Base-by-base conservation (phyloP, 2,113 vertebrate species). In the Ellobius talpinus region DNA sequence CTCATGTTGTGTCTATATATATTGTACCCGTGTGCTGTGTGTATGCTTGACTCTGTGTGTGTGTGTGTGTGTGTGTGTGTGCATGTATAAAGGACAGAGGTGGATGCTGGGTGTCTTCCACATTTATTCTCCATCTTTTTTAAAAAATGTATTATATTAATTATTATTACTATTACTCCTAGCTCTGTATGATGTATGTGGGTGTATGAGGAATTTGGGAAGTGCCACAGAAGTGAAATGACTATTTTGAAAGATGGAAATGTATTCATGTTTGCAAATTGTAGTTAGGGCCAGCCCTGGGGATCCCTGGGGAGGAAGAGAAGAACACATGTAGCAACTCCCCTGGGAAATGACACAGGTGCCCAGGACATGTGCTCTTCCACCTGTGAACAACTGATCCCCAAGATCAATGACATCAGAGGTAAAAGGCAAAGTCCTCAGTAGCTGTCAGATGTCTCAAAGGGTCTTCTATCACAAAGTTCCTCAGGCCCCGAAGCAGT, bases 1-100 rank as follows among this genome's bases (percentile, higher is more conserved):
- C 58, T 3, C 31, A 84, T 39, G 39, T 84, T 61, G 36, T 23
- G 50, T n/a, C 50, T 61, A 7, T 39, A 36, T 24, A 39, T 58
- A 39, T 55, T 79, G 8, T 79, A 23, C 12, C 1, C 0, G 1
- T 29, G 1, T 74, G 21, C 0, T 24, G 39, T 74, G n/a, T 29
- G 24, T 82, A 23, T 82, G 36, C 39, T 11, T 39, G 11, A 39
- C 10, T 21, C 7, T n/a, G 19, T 10, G 70, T 39, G 72, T 74
- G 39, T 74, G 21, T 74, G 9, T 42, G 39, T 3, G 5, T 47
- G 39, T 14, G 29, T 76, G 31, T 52, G 33, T 12, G 33, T 13
- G 5, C 50, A n/a, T 55, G 33, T 81, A 58, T 82, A 82, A 36
- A 39, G 55, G 12, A 23, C 12, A 63, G 24, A 63, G n/a, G 13